Evolutionary conservation across 2,113 vertebrate genomes (phyloP).

Genomic region (Tursiops truncatus): DNA sequence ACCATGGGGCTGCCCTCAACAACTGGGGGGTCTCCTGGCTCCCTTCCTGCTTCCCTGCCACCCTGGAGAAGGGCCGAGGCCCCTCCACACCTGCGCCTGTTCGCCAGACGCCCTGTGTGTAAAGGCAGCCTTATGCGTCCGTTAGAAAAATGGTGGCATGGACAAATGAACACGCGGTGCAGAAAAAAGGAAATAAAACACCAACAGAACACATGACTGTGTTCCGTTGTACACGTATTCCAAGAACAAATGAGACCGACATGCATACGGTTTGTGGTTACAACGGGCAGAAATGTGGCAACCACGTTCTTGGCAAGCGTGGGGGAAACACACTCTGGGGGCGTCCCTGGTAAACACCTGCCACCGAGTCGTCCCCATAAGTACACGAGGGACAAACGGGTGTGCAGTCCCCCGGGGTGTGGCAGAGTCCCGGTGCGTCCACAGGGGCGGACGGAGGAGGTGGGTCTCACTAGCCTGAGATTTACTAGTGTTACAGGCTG

Average conservation of each 20-base stretch:
- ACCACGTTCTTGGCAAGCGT: accelerated
- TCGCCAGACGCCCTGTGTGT: no score
- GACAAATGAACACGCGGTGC: not conserved
- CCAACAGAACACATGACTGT: accelerated
- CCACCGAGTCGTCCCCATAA: not conserved
- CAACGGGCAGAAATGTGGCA: accelerated
- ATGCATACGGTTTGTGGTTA: accelerated
- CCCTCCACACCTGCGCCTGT: not conserved
- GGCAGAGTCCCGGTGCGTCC: no score
- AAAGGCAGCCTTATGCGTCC: not conserved
- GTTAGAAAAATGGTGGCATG: no score
- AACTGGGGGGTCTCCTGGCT: not conserved
- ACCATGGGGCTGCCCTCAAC: not conserved
- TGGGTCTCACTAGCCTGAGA: not conserved
- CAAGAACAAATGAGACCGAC: not conserved
- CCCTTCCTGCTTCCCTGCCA: not conserved
- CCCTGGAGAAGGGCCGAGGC: not conserved
- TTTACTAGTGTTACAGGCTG: accelerated
- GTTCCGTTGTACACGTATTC: accelerated
- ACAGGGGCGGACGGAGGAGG: accelerated
- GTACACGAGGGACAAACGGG: accelerated
- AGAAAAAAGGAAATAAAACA: not conserved
- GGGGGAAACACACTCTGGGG: accelerated
- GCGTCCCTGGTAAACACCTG: accelerated
- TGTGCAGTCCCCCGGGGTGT: accelerated